Conservation (phyloP, 2,888 invertebrate species). For the Drosophila mercatorum region DNA sequence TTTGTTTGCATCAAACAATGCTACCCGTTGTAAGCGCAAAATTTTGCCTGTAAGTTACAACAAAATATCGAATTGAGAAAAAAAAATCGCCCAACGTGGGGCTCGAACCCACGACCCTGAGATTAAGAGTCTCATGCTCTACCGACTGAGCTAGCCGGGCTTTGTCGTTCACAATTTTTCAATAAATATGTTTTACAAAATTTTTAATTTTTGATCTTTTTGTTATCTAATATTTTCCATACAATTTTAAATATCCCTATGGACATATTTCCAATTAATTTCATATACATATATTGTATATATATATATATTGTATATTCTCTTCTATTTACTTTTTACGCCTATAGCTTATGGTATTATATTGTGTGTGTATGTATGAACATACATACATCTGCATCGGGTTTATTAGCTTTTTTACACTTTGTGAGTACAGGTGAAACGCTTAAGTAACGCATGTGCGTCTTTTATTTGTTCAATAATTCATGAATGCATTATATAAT, state of each 20-base stretch:
- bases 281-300: too few species aligned
- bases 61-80: not conserved
- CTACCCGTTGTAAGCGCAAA: constrained; percentile 35
- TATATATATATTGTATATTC: too few species aligned
- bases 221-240: too few species aligned
- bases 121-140: constrained; percentile 80
- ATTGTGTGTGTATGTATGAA: not conserved
- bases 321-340: too few species aligned
- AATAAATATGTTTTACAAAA: too few species aligned
- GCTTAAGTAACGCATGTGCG: not conserved
- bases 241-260: too few species aligned
- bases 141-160: constrained; percentile 80
- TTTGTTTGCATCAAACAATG: constrained; percentile 45
- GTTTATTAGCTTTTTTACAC: constrained; percentile 9
- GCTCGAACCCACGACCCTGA: constrained; percentile 79
- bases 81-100: constrained; percentile 70
- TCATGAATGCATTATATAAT: not conserved
- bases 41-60: constrained; percentile 21
- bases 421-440: constrained; percentile 18
- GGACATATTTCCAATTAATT: too few species aligned
- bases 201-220: too few species aligned
- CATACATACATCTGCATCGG: not conserved
- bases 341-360: too few species aligned
- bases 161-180: too few species aligned
- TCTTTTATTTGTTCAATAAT: not conserved